Percentiles rank a stretch among this genome's conserved stretches.
Conservation (phyloP, 2,113 vertebrate species). For the Sitta europaea region DNA sequence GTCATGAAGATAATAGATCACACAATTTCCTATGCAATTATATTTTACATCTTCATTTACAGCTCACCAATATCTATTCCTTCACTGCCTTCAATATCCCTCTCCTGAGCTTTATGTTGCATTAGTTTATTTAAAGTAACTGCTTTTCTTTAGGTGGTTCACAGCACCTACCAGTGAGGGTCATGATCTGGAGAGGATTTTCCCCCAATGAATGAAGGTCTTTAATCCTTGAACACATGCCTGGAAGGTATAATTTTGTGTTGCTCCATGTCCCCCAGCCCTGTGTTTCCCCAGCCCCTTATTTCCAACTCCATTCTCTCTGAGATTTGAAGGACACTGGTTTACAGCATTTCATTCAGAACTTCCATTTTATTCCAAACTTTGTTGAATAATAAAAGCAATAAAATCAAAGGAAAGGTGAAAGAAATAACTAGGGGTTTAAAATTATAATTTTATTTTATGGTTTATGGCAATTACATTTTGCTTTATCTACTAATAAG, state of each 20-base stretch:
- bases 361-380: background rate
- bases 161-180: background rate
- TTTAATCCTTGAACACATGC: background rate
- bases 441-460: background rate
- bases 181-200: background rate
- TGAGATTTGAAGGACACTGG: background rate
- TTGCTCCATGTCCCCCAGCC: accelerated
- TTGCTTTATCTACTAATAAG: constrained; percentile 22
- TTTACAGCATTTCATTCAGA: background rate
- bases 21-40: background rate
- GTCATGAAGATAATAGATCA: background rate
- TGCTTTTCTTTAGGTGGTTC: background rate
- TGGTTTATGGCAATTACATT: background rate
- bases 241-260: background rate
- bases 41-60: background rate
- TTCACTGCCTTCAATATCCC: background rate
- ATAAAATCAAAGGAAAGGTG: background rate
- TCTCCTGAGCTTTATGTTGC: background rate
- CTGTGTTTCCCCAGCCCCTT: accelerated
- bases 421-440: background rate
- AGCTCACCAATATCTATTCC: background rate
- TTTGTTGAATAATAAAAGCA: background rate
- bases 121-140: background rate
- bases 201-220: background rate
- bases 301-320: background rate